phyloP scores from a whole-genome alignment of 2,888 invertebrate species.

The Andrena chrysosceles region DNA sequence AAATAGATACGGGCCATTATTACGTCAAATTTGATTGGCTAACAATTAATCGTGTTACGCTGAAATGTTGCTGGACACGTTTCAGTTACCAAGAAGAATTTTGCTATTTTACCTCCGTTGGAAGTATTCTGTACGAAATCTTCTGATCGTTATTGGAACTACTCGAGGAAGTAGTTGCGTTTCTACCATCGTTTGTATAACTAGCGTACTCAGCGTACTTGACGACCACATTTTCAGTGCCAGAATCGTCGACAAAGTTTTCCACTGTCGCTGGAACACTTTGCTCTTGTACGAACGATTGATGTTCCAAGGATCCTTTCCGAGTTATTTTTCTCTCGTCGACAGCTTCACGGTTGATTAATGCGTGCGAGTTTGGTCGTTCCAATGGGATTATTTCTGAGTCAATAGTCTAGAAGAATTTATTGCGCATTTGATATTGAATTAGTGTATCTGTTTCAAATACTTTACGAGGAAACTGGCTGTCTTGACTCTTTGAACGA shows the following conservation, averaged over 20 bases:
- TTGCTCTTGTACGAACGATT: neutral
- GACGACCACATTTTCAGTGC: neutral
- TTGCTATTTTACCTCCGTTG: conserved; percentile 29
- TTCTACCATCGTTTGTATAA: neutral
- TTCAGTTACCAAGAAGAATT: neutral
- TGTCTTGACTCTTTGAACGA: too few species aligned
- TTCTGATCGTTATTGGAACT: neutral
- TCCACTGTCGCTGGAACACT: neutral
- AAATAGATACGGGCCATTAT: neutral
- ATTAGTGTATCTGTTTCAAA: neutral
- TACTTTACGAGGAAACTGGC: neutral
- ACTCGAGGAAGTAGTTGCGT: neutral
- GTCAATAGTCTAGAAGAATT: conserved; percentile 6
- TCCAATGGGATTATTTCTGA: neutral
- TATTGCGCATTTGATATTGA: neutral
- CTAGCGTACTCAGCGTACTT: conserved; percentile 14
- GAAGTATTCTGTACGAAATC: neutral
- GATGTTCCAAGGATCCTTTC: conserved; percentile 10
- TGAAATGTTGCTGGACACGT: neutral
- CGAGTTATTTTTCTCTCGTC: neutral
- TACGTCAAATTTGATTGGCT: neutral
- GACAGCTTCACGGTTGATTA: neutral
- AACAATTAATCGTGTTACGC: neutral
- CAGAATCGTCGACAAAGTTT: neutral
- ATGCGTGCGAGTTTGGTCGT: neutral